Evolutionary conservation across 2,797 vertebrate genomes (phyloP), one percentile per base, ranked within the genome.

Genomic region (Chromobotia macracanthus): DNA sequence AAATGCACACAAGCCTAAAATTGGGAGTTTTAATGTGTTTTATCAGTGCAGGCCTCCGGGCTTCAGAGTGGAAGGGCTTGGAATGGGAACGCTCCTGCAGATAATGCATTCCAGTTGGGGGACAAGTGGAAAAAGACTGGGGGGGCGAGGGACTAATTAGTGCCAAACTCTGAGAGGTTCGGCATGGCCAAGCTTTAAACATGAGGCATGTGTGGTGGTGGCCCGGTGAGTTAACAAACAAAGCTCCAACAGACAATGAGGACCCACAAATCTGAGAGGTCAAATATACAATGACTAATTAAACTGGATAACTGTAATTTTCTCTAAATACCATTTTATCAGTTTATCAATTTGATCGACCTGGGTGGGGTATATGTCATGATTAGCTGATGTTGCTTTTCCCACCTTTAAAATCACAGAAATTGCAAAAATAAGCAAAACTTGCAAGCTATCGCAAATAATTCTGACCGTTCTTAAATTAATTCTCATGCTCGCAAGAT

Each of bases 51-150:
- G 77, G 75, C 70, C 84, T 83, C 61, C 75, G 82, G 85, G 82
- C 75, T 84, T 66, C 56, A 68, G 80, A 64, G 72, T 2, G 41
- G 63, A 35, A 25, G 80, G 80, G 82, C 56, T 48, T 82, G 79
- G 77, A 82, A 83, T 81, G 85, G 81, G 83, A 85, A 85, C 73
- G 73, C 83, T 85, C 66, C 83, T 80, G 83, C 81, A 85, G 79
- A 82, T 89, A 89, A 89, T 89, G 83, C 41, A 60, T 86, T 86
- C 87, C 87, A 88, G 87, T 86, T 87, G 58, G 75, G 76, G 84
- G 77, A 85, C 87, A 85, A 88, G 84, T 88, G 88, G 87, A 88
- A 88, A 88, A 87, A 87, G 86, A 85, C 86, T 84, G 75, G 82
- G 79, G n/a, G 70, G 84, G 82, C 81, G 70, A 71, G 77, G 81